A percentile compares a stretch with the other conserved stretches of the same genome.
phyloP scores from a whole-genome alignment of 1,140 invertebrate genomes.

The Oscheius sp. region DNA sequence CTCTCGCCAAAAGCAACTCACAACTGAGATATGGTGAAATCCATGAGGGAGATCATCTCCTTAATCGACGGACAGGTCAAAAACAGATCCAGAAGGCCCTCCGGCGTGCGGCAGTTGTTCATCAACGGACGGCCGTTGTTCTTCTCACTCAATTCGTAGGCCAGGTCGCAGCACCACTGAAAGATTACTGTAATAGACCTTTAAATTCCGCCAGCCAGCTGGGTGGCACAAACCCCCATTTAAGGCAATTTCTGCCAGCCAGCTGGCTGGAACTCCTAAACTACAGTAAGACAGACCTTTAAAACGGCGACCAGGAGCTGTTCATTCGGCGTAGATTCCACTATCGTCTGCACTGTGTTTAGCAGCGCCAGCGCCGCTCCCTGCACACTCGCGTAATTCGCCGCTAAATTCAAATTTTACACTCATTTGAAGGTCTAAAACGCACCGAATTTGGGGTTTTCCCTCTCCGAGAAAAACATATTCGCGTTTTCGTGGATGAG shows the following conservation, averaged over 20 bases:
- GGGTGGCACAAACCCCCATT: too few relatives aligned
- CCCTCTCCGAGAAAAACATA: slow-evolving; percentile 4
- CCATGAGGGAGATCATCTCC: not conserved
- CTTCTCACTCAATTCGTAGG: not conserved
- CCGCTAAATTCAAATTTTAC: not conserved
- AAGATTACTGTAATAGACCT: too few relatives aligned
- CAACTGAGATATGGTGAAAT: slow-evolving; percentile 6
- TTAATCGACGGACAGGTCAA: not conserved
- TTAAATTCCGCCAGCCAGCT: too few relatives aligned
- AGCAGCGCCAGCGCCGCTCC: not conserved
- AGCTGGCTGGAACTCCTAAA: too few relatives aligned
- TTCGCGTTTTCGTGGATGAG: slow-evolving; percentile 21
- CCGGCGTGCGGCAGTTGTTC: not conserved
- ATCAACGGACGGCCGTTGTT: slow-evolving; percentile 17
- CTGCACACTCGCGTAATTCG: not conserved
- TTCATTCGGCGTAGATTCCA: not conserved
- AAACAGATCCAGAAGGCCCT: not conserved
- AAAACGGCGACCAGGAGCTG: not conserved
- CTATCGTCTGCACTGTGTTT: not conserved
- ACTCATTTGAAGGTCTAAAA: not conserved
- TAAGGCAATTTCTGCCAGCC: too few relatives aligned
- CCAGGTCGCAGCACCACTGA: slow-evolving; percentile 25
- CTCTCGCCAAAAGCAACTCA: too few relatives aligned
- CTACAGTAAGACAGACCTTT: not conserved
- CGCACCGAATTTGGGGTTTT: slow-evolving; percentile 10